Percentiles rank a stretch among this genome's conserved stretches.
phyloP scores from a whole-genome alignment of 2,888 invertebrate genomes.

The Lasioglossum figueresi region DNA sequence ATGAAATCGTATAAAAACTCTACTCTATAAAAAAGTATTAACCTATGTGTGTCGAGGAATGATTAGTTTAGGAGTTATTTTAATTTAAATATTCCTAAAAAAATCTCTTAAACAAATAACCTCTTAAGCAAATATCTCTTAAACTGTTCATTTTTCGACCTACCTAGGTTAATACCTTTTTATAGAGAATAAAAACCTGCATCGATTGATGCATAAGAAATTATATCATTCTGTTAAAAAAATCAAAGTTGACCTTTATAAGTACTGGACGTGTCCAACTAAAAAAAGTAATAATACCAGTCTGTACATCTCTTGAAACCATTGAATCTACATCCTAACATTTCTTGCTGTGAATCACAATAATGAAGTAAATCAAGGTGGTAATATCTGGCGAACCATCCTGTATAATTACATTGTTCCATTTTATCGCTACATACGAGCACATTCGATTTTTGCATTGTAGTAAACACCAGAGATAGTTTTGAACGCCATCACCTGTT shows the following conservation, averaged over 20 bases:
- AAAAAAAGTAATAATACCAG: not conserved
- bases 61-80: not conserved
- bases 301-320: not conserved
- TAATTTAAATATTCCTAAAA: not conserved
- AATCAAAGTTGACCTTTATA: not conserved
- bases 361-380: not conserved
- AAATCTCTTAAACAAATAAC: not conserved
- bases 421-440: constrained; percentile 25
- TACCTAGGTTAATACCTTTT: too few species aligned
- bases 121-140: not conserved
- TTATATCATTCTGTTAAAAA: not conserved
- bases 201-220: too few species aligned
- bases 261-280: too few species aligned
- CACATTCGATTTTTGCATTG: constrained; percentile 31
- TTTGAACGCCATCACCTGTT: constrained; percentile 31
- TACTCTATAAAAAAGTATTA: constrained; percentile 2
- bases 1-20: not conserved
- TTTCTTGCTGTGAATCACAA: not conserved
- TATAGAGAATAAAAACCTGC: too few species aligned
- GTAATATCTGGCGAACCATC: not conserved
- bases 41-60: not conserved
- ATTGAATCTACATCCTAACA: not conserved
- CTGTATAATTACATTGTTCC: constrained; percentile 37
- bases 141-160: too few species aligned
- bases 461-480: constrained; percentile 23